phyloP scores from a whole-genome alignment of 1,140 invertebrate genomes.

The Cotesia chilonis region DNA sequence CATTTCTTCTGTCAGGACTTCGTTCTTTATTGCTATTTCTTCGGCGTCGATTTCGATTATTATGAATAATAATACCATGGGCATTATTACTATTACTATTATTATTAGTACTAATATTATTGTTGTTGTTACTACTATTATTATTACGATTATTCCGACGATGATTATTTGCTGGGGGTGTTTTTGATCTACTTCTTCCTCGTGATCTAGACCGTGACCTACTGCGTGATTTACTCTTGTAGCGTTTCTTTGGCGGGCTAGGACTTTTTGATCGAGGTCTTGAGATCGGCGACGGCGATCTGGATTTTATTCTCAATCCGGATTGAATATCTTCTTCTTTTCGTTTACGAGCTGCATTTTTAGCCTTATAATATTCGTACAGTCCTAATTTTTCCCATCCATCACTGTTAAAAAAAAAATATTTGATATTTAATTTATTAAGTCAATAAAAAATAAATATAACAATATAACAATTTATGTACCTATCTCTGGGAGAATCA shows the following conservation, averaged over 20 bases:
- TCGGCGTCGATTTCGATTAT: slow-evolving; percentile 55
- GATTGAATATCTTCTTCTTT: slow-evolving; percentile 85
- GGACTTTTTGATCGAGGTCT: slow-evolving; percentile 74
- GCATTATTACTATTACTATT: slow-evolving; percentile 52
- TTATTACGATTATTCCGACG: slow-evolving; percentile 51
- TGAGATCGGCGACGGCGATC: slow-evolving; percentile 77
- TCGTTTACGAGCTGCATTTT: slow-evolving; percentile 87
- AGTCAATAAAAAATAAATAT: not conserved
- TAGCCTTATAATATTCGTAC: slow-evolving; percentile 97
- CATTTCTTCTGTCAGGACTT: slow-evolving; percentile 57
- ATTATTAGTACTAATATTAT: slow-evolving; percentile 48
- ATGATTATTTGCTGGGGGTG: slow-evolving; percentile 64
- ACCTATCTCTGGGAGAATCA: slow-evolving; percentile 93
- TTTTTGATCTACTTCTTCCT: slow-evolving; percentile 67
- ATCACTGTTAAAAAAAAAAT: slow-evolving; percentile 74
- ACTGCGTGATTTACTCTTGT: slow-evolving; percentile 71
- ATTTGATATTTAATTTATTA: too few relatives aligned
- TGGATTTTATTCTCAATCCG: slow-evolving; percentile 76
- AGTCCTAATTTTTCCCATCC: slow-evolving; percentile 97
- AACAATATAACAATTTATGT: slow-evolving; percentile 48
- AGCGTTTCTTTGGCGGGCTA: slow-evolving; percentile 77
- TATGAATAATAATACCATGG: slow-evolving; percentile 48
- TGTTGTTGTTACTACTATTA: slow-evolving; percentile 46
- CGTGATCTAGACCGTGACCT: slow-evolving; percentile 67
- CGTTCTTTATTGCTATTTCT: slow-evolving; percentile 61